A percentile compares a stretch with the other conserved stretches of the same genome.
phyloP scores from a whole-genome alignment of 2,888 invertebrate genomes.

The Lasius platythorax region DNA sequence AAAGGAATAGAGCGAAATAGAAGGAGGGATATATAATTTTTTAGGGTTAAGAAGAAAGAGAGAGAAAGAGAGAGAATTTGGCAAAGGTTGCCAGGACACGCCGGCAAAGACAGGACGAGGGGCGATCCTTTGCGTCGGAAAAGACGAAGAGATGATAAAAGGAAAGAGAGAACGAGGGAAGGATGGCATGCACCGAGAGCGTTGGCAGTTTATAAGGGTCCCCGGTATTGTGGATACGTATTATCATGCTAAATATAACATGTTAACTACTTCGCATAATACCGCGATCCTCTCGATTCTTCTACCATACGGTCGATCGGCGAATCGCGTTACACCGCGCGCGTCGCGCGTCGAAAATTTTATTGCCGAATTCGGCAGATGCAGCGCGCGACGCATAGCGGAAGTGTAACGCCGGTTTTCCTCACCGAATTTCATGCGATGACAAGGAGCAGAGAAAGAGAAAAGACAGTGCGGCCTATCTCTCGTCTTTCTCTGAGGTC shows the following conservation, averaged over 20 bases:
- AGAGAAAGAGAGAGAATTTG: slow-evolving; percentile 42
- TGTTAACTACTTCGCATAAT: slow-evolving; percentile 91
- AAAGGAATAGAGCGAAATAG: slow-evolving; percentile 53
- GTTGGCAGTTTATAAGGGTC: slow-evolving; percentile 86
- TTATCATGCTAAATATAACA: slow-evolving; percentile 86
- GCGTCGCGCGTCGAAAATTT: slow-evolving; percentile 70
- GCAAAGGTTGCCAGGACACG: slow-evolving; percentile 63
- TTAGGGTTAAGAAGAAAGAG: slow-evolving; percentile 18
- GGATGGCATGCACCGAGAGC: slow-evolving; percentile 74
- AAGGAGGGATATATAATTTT: slow-evolving; percentile 37
- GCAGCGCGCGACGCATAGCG: slow-evolving; percentile 42
- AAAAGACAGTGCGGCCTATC: background rate
- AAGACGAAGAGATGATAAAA: slow-evolving; percentile 57
- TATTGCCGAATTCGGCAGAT: slow-evolving; percentile 74
- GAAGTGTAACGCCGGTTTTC: slow-evolving; percentile 35
- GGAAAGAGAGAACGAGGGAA: slow-evolving; percentile 57
- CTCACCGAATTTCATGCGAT: slow-evolving; percentile 19
- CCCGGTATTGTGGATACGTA: slow-evolving; percentile 83
- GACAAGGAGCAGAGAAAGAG: background rate
- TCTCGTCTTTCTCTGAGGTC: background rate
- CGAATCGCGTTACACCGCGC: slow-evolving; percentile 71
- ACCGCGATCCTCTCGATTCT: slow-evolving; percentile 73
- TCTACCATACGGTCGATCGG: slow-evolving; percentile 67
- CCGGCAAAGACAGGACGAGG: slow-evolving; percentile 52
- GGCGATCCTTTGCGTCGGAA: slow-evolving; percentile 35